These are phyloP conservation scores for Peromyscus attwateri DNA, from an alignment of 2,797 vertebrate species.

Conservation along the genomic window DNA sequence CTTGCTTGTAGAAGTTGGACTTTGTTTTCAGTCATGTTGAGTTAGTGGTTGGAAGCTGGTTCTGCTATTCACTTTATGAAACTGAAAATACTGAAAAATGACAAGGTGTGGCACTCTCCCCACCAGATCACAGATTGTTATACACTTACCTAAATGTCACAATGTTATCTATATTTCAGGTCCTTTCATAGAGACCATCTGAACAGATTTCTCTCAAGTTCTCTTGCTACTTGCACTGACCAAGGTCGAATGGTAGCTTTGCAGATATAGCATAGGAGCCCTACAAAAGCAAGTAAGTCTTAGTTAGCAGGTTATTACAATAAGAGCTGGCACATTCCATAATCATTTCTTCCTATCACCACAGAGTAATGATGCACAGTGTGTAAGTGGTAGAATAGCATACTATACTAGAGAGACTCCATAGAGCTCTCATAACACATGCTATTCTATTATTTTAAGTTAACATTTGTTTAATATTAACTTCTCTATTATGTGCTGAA, in stretches of 20 bases:
- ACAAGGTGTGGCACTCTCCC: not conserved
- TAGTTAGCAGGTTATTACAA: not conserved
- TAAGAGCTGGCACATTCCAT: not conserved
- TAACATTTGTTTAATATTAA: constrained; percentile 5
- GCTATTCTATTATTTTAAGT: not conserved
- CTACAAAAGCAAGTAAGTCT: not conserved
- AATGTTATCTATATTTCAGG: not conserved
- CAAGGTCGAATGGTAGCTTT: not conserved
- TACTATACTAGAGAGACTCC: accelerated
- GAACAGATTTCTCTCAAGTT: not conserved
- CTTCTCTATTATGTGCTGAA: not conserved
- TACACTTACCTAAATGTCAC: not conserved
- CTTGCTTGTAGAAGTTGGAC: not conserved
- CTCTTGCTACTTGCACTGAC: not conserved
- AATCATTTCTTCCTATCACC: not conserved
- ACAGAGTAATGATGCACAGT: not conserved
- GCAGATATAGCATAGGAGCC: not conserved
- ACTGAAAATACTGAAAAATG: not conserved
- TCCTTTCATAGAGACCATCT: not conserved
- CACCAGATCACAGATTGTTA: not conserved
- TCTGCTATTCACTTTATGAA: not conserved
- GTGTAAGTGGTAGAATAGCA: not conserved
- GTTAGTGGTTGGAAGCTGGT: not conserved
- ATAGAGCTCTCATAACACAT: not conserved
- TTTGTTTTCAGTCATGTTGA: not conserved